Conservation (phyloP, 2,888 invertebrate genomes). For the Drosophila rubida region DNA sequence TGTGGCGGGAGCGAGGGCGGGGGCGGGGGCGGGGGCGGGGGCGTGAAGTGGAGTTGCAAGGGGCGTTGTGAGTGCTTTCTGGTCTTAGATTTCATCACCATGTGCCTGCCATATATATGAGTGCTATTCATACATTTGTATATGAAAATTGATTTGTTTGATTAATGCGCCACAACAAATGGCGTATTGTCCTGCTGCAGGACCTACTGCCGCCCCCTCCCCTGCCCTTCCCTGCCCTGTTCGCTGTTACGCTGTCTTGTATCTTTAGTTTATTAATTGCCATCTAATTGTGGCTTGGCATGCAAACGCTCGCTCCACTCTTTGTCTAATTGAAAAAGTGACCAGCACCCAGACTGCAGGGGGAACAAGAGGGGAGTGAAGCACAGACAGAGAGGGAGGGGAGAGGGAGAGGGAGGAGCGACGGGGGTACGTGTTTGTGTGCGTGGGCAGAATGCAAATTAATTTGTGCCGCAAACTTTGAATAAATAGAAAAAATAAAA, state of each 20-base stretch:
- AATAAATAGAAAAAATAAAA: constrained; percentile 39
- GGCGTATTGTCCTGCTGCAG: background rate
- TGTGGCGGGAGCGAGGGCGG: background rate
- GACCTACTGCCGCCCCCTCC: background rate
- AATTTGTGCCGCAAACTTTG: constrained; percentile 70
- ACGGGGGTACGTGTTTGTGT: constrained; percentile 7
- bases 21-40: background rate
- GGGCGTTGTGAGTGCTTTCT: constrained; percentile 36
- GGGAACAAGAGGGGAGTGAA: background rate
- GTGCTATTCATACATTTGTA: constrained; percentile 8
- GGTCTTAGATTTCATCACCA: constrained; percentile 40
- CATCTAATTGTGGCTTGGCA: constrained; percentile 67
- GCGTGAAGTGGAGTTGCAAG: too few species aligned
- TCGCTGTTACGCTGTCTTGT: constrained; percentile 1
- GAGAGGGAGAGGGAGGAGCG: background rate
- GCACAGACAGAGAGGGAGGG: too few species aligned
- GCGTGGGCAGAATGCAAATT: constrained; percentile 67
- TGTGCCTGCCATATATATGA: background rate
- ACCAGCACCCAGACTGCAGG: constrained; percentile 19
- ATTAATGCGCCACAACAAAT: constrained; percentile 62
- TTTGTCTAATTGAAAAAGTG: constrained; percentile 54
- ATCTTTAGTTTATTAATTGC: constrained; percentile 65
- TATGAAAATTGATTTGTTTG: constrained; percentile 77
- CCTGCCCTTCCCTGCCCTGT: background rate
- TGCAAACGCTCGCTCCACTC: constrained; percentile 43